Evolutionary conservation across 2,888 invertebrate species (phyloP), one percentile per base, ranked within the genome.

Genomic region (Ashinkailepas kermadecensis): DNA sequence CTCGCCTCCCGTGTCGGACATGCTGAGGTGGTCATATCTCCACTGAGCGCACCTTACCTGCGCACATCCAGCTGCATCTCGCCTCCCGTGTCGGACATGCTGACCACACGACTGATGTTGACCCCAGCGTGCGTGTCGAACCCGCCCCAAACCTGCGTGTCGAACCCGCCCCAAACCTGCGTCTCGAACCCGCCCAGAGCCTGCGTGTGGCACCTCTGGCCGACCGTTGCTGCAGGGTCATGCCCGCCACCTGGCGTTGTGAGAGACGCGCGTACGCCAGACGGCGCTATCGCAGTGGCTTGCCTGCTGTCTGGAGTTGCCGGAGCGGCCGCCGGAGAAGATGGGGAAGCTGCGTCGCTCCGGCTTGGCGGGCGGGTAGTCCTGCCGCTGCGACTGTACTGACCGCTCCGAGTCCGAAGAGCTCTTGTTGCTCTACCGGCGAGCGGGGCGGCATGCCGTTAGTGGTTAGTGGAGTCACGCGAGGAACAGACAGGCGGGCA

Each of bases 331-430:
- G 6, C 74, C 74, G 21, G 74, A 74, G 74, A 74, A 74, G 56
- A 74, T 54, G 6, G 74, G 74, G n/a, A 74, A 74, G 74, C 74
- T 74, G 21, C 74, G 54, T 56, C 74, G 18, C 56, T 74, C 74
- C 18, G 74, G 74, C 18, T 54, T 74, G 39, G 39, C 39, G n/a
- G 70, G 70, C 18, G 74, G 74, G 74, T 39, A 74, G 74, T 10
- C 13, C 13, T 12, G 39, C 54, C 54, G 74, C 21, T 74, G 74
- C 7, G 74, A 74, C 74, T 74, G 65, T 23, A 59, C 80, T 4
- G 78, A 78, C 6, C 78, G 78, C 58, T 78, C 78, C 78, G 78
- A 78, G 58, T 78, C 78, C 13, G 78, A 78, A 8, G 78, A 78
- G 23, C 78, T 78, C 78, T 58, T 78, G 78, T 78, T 78, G 58